Percentiles rank a stretch among this genome's conserved stretches.
phyloP scores from a whole-genome alignment of 2,113 vertebrate genomes.

The Dasypus novemcinctus region DNA sequence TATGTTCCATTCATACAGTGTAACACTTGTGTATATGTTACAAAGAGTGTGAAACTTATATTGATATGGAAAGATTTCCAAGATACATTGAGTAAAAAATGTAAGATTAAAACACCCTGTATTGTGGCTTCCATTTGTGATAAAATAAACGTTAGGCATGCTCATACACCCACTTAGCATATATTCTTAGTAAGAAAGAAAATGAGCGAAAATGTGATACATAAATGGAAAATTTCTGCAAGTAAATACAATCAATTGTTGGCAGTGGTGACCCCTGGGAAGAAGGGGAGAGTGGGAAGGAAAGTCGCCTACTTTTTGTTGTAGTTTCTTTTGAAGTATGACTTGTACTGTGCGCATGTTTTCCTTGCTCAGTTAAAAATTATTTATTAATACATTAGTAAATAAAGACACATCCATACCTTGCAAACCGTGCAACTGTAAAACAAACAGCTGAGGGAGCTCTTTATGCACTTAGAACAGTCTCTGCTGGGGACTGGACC shows the following conservation, averaged over 20 bases:
- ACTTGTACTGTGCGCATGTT: neutral
- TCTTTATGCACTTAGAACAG: neutral
- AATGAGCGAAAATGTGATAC: neutral
- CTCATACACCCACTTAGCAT: neutral
- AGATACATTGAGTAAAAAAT: neutral
- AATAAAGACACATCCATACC: neutral
- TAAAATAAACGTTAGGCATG: neutral
- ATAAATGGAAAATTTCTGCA: neutral
- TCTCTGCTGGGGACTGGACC: neutral
- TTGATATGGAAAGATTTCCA: neutral
- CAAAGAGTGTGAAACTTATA: neutral
- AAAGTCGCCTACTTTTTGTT: neutral
- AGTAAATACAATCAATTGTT: neutral
- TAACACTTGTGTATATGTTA: neutral
- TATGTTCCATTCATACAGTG: neutral
- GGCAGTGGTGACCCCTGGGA: neutral
- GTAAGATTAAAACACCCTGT: neutral
- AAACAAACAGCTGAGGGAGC: neutral
- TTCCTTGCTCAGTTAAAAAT: slow-evolving; percentile 6
- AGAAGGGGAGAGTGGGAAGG: neutral
- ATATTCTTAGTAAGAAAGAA: neutral
- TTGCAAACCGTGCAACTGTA: neutral
- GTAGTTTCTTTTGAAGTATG: neutral
- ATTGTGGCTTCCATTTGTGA: neutral
- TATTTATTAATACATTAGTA: neutral